Base-by-base conservation (phyloP, 2,888 invertebrate genomes). In the Agrochola circellaris region DNA sequence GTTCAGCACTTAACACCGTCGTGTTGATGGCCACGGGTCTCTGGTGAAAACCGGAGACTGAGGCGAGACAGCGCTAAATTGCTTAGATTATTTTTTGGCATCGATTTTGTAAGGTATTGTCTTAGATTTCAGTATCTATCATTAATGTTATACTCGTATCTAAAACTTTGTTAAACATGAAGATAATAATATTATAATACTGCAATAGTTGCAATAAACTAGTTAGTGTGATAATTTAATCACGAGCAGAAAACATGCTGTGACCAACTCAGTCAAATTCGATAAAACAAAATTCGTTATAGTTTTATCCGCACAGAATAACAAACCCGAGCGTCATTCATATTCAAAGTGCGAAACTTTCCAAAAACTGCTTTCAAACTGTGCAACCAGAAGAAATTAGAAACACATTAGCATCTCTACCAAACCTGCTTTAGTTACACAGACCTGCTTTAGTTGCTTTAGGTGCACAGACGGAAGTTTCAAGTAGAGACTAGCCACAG, bases 371-470 rank as follows among this genome's bases (percentile, higher is more conserved):
- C 70, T 67, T 75, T 54, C 67, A 61, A 84, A 83, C 75, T 86
- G 64, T 81, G 67, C 69, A 73, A 68, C 70, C 56, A 79, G 76
- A 84, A 85, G 89, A 84, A 88, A 87, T 87, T 87, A 83, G 89
- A 83, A 88, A 87, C 70, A 77, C 87, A 88, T 89, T 87, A 87
- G 81, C 88, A 89, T 82, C 75, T 62, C 72, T n/a, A 45, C 62
- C 71, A 79, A 83, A 81, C 77, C 76, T 70, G 75, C 75, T 79
- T 79, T 48, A 72, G 67, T 85, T 56, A 73, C 71, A 51, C 68
- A 84, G 78, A 81, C 77, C 76, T 70, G 75, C 75, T 80, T 77
- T 42, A 74, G 67, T 85, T 51, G 70, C 71, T 51, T 51, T 74
- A 79, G 83, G 77, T 81, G 83, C 83, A 60, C 73, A 71, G 69